Conservation (phyloP, 2,888 invertebrate species). For the Nasonia oneida region DNA sequence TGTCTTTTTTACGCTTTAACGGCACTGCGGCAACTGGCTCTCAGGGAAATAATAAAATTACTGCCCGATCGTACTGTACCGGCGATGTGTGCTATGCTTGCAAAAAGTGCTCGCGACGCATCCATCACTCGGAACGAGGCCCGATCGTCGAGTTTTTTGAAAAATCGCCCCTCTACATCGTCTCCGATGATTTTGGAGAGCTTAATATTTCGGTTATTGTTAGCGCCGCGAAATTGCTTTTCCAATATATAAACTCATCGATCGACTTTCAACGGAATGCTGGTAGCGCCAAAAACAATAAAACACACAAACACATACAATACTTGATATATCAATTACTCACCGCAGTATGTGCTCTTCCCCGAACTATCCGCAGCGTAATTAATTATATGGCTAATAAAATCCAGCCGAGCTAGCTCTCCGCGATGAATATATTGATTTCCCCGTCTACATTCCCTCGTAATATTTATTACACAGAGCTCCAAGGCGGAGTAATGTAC, state of each 20-base stretch:
- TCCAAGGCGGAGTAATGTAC: not conserved
- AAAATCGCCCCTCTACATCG: not conserved
- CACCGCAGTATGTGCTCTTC: not conserved
- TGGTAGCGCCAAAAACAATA: too few species aligned
- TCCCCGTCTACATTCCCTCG: not conserved
- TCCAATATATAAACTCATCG: not conserved
- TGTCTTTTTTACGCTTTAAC: constrained; percentile 6
- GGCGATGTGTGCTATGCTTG: not conserved
- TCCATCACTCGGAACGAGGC: constrained; percentile 5
- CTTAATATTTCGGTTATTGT: not conserved
- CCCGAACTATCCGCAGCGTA: not conserved
- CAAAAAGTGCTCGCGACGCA: not conserved
- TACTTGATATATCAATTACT: not conserved
- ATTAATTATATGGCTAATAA: not conserved
- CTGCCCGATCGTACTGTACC: too few species aligned
- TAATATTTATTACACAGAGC: constrained; percentile 11
- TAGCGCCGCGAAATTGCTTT: not conserved
- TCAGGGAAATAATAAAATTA: constrained; percentile 26
- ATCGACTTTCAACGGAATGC: not conserved
- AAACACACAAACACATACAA: not conserved
- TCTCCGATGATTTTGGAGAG: not conserved
- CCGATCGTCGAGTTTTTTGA: too few species aligned
- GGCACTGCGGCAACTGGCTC: not conserved
- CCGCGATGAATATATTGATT: constrained; percentile 27
- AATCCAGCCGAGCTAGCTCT: not conserved